Conservation (phyloP, 2,888 invertebrate species). For the Cryptocephalus moraei region DNA sequence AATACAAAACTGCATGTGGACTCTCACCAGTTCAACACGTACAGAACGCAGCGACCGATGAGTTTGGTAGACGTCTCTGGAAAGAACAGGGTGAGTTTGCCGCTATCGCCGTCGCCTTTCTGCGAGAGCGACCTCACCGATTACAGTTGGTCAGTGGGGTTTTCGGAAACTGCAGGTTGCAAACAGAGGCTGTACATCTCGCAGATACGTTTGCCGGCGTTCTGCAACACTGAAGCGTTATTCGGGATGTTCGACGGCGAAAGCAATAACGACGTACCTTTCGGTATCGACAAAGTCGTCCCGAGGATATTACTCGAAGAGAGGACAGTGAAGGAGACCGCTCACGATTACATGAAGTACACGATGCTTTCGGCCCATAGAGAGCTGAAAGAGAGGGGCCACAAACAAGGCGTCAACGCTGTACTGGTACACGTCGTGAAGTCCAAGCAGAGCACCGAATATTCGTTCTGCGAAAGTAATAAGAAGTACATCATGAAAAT, state of each 20-base stretch:
- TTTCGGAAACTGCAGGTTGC: conserved; percentile 74
- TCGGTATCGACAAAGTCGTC: conserved; percentile 60
- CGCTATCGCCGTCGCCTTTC: conserved; percentile 42
- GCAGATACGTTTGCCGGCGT: conserved; percentile 66
- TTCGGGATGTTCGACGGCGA: conserved; percentile 78
- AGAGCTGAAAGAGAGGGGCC: conserved; percentile 64
- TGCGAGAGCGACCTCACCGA: conserved; percentile 51
- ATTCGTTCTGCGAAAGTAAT: conserved; percentile 46
- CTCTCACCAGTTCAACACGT: conserved; percentile 69
- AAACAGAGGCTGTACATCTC: conserved; percentile 64
- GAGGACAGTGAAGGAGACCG: conserved; percentile 69
- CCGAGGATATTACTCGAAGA: conserved; percentile 75
- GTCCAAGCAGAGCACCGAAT: conserved; percentile 45
- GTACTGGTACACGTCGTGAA: conserved; percentile 64
- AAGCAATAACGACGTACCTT: conserved; percentile 56
- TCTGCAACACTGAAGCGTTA: conserved; percentile 70
- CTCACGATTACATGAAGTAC: conserved; percentile 74
- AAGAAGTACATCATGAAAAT: conserved; percentile 60
- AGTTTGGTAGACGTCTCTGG: conserved; percentile 80
- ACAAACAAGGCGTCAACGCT: conserved; percentile 61
- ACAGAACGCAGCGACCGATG: conserved; percentile 67
- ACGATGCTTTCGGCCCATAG: conserved; percentile 71
- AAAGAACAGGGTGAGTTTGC: conserved; percentile 58
- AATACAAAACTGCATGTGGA: conserved; percentile 75
- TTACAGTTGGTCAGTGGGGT: conserved; percentile 70